Percentiles rank a stretch among this genome's conserved stretches.
Evolutionary conservation across 2,113 vertebrate genomes (phyloP).

Genomic region (Nerophis lumbriciformis): DNA sequence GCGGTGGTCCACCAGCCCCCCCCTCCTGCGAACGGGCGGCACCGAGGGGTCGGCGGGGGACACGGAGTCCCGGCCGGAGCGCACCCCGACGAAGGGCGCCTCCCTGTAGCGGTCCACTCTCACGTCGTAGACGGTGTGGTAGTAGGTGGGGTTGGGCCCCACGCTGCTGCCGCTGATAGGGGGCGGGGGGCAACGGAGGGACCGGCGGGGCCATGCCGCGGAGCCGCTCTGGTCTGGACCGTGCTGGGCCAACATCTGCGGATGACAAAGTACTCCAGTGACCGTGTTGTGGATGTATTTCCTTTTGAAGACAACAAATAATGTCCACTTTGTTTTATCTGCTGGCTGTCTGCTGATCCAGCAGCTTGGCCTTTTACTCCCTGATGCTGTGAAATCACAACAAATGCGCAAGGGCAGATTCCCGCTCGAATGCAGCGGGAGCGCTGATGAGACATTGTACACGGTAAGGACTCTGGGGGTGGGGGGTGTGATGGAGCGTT

Average conservation of each 20-base stretch:
- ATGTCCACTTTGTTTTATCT: not conserved
- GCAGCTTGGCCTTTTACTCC: not conserved
- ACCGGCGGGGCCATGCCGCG: slow-evolving; percentile 57
- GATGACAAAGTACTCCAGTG: slow-evolving; percentile 1
- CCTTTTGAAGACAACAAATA: not conserved
- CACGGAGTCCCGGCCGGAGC: slow-evolving; percentile 38
- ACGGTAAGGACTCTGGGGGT: not conserved
- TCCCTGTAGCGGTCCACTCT: slow-evolving; percentile 60
- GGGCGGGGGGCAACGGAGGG: slow-evolving; percentile 47
- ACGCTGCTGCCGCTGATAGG: slow-evolving; percentile 65
- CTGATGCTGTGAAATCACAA: not conserved
- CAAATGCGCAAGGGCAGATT: not conserved
- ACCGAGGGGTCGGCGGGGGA: slow-evolving; percentile 46
- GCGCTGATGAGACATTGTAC: slow-evolving; percentile 4
- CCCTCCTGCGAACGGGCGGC: slow-evolving; percentile 67
- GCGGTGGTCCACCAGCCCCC: slow-evolving; percentile 80
- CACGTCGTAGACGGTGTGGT: slow-evolving; percentile 68
- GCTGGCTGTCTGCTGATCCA: not conserved
- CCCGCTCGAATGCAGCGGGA: not conserved
- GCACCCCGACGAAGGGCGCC: slow-evolving; percentile 44
- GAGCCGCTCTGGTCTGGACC: slow-evolving; percentile 64
- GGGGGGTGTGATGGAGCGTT: too few species aligned
- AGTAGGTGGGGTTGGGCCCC: slow-evolving; percentile 67
- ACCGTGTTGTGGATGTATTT: too few species aligned
- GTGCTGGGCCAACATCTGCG: slow-evolving; percentile 65